Conservation (phyloP, 2,888 invertebrate species). For the Folsomia manolachei region DNA sequence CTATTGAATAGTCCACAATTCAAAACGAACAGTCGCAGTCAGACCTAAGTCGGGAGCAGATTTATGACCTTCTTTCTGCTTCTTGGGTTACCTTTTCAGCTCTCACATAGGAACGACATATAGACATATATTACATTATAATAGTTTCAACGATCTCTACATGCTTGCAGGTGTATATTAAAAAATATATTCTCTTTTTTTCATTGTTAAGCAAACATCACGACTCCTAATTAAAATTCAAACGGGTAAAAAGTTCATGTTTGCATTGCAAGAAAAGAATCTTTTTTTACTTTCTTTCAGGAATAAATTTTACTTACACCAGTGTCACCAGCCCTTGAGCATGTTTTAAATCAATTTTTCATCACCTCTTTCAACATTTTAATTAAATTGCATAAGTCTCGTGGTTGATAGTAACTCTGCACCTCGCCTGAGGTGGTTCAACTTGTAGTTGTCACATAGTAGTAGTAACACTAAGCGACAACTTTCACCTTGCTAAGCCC, state of each 20-base stretch:
- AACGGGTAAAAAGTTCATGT: not conserved
- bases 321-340: too few species aligned
- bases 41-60: not conserved
- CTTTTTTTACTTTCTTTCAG: too few species aligned
- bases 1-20: not conserved
- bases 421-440: too few species aligned
- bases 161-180: too few species aligned
- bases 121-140: too few species aligned
- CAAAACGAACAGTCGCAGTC: not conserved
- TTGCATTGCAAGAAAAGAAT: too few species aligned
- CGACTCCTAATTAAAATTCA: not conserved
- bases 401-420: too few species aligned
- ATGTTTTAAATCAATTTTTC: not conserved
- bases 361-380: not conserved
- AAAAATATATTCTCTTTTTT: not conserved
- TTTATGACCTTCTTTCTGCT: constrained; percentile 11
- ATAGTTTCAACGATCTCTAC: too few species aligned
- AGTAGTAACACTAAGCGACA: not conserved
- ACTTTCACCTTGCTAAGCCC: too few species aligned
- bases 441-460: not conserved
- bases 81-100: not conserved
- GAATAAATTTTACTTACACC: not conserved
- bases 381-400: not conserved
- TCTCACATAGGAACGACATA: not conserved
- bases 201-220: not conserved